phyloP scores from a whole-genome alignment of 2,888 invertebrate species.

The Cryptus viduatorius region DNA sequence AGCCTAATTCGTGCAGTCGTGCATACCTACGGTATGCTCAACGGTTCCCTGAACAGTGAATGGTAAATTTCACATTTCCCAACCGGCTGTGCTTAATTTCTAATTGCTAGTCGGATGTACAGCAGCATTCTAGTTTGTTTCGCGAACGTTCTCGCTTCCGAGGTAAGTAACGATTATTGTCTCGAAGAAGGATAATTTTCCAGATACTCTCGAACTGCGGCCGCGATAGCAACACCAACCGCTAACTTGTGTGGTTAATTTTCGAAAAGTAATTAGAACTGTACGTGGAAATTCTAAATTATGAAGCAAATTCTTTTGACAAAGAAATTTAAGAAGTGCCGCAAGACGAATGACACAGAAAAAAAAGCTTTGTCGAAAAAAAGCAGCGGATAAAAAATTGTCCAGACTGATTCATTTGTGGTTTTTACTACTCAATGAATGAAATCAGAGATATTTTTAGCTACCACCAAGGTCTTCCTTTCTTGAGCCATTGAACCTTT shows the following conservation, averaged over 20 bases:
- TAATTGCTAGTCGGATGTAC: slow-evolving; percentile 11
- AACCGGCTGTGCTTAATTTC: slow-evolving; percentile 35
- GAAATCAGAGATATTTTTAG: not conserved
- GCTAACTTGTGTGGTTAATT: slow-evolving; percentile 11
- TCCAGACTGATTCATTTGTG: not conserved
- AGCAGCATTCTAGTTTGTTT: slow-evolving; percentile 13
- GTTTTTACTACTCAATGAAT: not conserved
- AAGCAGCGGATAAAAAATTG: not conserved
- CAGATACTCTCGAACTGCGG: not conserved
- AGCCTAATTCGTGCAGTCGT: not conserved
- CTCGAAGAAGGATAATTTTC: slow-evolving; percentile 11
- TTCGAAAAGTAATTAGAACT: slow-evolving; percentile 41
- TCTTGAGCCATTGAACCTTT: not conserved
- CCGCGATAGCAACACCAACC: slow-evolving; percentile 11
- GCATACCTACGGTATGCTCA: not conserved
- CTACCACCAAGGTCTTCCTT: not conserved
- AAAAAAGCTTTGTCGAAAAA: not conserved
- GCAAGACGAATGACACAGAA: not conserved
- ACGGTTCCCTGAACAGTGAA: slow-evolving; percentile 1
- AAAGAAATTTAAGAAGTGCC: not conserved
- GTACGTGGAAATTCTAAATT: not conserved
- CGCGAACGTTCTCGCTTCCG: not conserved
- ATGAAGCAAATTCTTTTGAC: not conserved
- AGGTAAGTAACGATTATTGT: slow-evolving; percentile 31
- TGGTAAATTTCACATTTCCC: slow-evolving; percentile 23